These are phyloP conservation scores for Boulengeromyrus knoepffleri DNA, from an alignment of 2,113 vertebrate species.

Conservation along the genomic window DNA sequence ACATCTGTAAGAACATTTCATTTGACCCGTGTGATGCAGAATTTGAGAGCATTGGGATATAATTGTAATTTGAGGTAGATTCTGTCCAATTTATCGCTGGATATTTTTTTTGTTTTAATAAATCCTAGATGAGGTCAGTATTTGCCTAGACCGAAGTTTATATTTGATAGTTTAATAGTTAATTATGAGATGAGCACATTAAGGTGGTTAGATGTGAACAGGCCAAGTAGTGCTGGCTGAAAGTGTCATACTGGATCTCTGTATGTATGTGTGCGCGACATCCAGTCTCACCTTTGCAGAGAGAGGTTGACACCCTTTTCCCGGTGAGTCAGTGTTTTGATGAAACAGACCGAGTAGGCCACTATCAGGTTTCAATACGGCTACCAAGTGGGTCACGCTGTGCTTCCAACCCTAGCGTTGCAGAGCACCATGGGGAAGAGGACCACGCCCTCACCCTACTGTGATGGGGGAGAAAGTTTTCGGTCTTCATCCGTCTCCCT, in stretches of 20 bases:
- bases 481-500: background rate
- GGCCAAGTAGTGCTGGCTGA: background rate
- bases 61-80: background rate
- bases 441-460: background rate
- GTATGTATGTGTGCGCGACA: background rate
- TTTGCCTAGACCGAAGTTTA: background rate
- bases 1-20: background rate
- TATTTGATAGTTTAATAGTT: background rate
- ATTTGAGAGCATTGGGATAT: background rate
- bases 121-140: background rate
- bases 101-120: background rate
- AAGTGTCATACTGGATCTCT: background rate
- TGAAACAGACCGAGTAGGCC: slow-evolving; percentile 31
- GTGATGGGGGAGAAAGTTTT: background rate
- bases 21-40: background rate
- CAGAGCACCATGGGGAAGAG: background rate
- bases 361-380: slow-evolving; percentile 38
- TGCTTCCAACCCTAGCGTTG: background rate
- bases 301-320: slow-evolving; percentile 18
- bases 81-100: background rate
- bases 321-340: slow-evolving; percentile 39
- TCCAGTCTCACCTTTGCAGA: background rate
- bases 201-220: background rate
- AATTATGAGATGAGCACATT: background rate
- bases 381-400: background rate